Evolutionary conservation across 2,113 vertebrate species (phyloP).

Genomic region (Oreochromis niloticus): DNA sequence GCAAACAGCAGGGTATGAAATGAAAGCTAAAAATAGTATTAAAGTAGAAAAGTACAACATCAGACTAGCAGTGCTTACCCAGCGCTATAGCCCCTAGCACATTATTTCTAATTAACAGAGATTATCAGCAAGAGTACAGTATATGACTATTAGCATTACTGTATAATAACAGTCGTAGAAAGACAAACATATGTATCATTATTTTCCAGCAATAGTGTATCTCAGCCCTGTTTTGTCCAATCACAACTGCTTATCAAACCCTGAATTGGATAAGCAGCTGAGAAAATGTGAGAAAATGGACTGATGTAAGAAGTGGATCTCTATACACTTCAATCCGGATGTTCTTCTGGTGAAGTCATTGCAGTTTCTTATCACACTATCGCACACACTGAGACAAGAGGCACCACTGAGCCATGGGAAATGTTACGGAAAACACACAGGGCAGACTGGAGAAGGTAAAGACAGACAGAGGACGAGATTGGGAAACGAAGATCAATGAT

Average conservation of each 20-base stretch:
- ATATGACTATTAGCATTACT: background rate
- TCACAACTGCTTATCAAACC: background rate
- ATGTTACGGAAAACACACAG: constrained; percentile 2
- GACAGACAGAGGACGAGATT: constrained; percentile 13
- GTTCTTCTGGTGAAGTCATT: constrained; percentile 12
- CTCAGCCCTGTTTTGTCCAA: background rate
- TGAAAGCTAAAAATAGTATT: background rate
- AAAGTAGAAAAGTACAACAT: background rate
- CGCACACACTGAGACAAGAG: constrained; percentile 1
- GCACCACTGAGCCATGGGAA: constrained; percentile 18
- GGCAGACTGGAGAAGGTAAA: constrained; percentile 1
- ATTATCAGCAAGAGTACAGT: background rate
- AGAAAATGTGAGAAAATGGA: background rate
- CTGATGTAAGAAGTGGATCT: background rate
- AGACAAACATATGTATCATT: background rate
- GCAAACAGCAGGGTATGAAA: background rate
- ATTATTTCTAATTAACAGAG: constrained; percentile 41
- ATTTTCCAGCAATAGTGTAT: background rate
- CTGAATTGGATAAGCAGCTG: background rate
- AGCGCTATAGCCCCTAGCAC: background rate
- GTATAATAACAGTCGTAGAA: background rate
- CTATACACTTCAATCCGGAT: background rate
- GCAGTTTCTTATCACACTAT: constrained; percentile 7
- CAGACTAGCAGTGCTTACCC: constrained; percentile 17
- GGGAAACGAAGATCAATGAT: constrained; percentile 45